Base-by-base conservation (phyloP, 2,888 invertebrate genomes). In the Himalopsyche tibetana region DNA sequence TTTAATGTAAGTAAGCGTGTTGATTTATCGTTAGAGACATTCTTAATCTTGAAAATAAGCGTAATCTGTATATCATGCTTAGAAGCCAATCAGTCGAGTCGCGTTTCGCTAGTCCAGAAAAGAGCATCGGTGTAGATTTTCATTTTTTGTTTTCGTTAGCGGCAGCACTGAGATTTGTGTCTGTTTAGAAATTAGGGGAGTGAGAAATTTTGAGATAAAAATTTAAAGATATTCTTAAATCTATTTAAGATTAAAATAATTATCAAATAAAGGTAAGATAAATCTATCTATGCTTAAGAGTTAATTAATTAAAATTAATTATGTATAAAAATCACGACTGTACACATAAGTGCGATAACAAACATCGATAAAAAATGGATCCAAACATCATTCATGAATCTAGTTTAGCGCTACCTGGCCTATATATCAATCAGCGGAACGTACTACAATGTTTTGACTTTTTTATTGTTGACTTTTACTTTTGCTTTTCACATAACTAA, bases 361-460 rank as follows among this genome's bases (percentile, higher is more conserved):
- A 40, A 88, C 88, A 88, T 83, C 82, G 86, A 88, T 82, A 51
- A 84, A 88, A 87, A 85, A 88, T 86, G 86, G 85, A 86, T 85
- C 80, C 84, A 87, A 86, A 85, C 83, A 87, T 84, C 84, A 85
- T 86, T 84, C 85, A 84, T 87, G 80, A 83, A 74, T 83, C 85
- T 86, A 85, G 42, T 74, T 74, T 74, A 79, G 79, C 85, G 82
- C 88, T 88, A 88, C 85, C 87, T 88, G 88, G 88, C 86, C 86
- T 88, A 86, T 86, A 74, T 74, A 15, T 74, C 74, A 74, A 74
- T 74, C 74, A 74, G 74, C 74, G 74, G 74, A 74, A 74, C 74
- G 74, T 74, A 74, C 74, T 74, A 74, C 74, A 74, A 74, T 74
- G 74, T 74, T 36, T 74, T 74, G 38, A 74, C 74, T 74, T 36